Evolutionary conservation across 2,888 invertebrate species (phyloP).

Genomic region (Chrysopilus asiliformis): DNA sequence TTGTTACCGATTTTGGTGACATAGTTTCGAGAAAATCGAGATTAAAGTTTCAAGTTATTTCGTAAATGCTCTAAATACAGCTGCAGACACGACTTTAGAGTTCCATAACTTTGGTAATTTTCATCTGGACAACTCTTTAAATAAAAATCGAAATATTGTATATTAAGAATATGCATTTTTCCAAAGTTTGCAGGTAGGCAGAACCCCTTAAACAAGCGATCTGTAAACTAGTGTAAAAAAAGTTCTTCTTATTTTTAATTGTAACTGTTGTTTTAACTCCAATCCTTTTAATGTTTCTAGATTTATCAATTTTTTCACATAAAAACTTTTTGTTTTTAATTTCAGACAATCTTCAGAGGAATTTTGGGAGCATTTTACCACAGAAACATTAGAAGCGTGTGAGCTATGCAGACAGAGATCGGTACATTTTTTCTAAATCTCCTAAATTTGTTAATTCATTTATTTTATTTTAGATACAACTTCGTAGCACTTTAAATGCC

Average conservation of each 20-base stretch:
- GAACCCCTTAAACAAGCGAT: too few relatives aligned
- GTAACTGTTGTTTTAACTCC: not conserved
- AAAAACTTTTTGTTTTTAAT: slow-evolving; percentile 11
- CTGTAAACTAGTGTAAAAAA: not conserved
- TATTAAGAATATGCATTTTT: too few relatives aligned
- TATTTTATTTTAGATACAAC: slow-evolving; percentile 18
- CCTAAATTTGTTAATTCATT: not conserved
- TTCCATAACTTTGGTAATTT: too few relatives aligned
- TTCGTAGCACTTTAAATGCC: slow-evolving; percentile 57
- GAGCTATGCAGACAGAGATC: slow-evolving; percentile 67
- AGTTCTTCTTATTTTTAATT: slow-evolving; percentile 3
- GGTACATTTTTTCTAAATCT: slow-evolving; percentile 20
- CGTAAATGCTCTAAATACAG: too few relatives aligned
- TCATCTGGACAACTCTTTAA: too few relatives aligned
- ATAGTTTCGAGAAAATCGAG: too few relatives aligned
- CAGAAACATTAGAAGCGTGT: slow-evolving; percentile 59
- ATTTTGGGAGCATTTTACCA: slow-evolving; percentile 74
- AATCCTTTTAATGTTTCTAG: not conserved
- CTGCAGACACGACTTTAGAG: too few relatives aligned
- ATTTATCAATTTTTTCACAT: not conserved
- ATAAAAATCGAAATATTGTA: too few relatives aligned
- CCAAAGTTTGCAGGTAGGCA: too few relatives aligned
- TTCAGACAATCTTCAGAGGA: slow-evolving; percentile 66
- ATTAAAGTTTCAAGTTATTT: too few relatives aligned
- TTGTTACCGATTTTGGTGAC: too few relatives aligned